phyloP scores from a whole-genome alignment of 2,113 vertebrate species.

The Halcyon malimbica region DNA sequence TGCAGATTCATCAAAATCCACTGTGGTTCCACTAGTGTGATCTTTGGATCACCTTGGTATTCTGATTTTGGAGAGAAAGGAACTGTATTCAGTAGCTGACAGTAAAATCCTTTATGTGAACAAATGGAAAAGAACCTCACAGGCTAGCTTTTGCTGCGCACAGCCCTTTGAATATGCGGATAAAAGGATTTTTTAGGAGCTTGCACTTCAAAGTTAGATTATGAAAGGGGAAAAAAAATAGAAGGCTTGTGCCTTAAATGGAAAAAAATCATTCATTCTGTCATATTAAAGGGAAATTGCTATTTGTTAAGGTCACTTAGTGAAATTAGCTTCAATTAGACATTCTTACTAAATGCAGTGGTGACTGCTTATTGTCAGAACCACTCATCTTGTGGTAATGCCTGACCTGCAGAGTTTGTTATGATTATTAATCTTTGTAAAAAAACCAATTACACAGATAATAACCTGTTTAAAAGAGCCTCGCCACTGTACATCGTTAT shows the following conservation, averaged over 20 bases:
- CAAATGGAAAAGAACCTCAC: not conserved
- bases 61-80: not conserved
- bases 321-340: slow-evolving; percentile 47
- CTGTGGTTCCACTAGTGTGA: not conserved
- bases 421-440: slow-evolving; percentile 13
- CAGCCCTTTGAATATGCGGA: not conserved
- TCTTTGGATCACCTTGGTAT: not conserved
- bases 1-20: not conserved
- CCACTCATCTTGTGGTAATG: not conserved
- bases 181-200: not conserved
- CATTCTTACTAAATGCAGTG: not conserved
- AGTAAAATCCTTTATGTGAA: not conserved
- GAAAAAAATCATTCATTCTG: not conserved
- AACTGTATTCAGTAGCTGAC: not conserved
- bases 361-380: not conserved
- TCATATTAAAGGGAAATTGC: slow-evolving; percentile 4
- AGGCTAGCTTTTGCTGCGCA: not conserved
- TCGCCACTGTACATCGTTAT: not conserved
- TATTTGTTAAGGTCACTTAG: slow-evolving; percentile 23
- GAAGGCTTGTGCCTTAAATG: not conserved
- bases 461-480: slow-evolving; percentile 2
- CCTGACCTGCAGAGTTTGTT: not conserved
- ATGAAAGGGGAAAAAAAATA: not conserved
- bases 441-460: not conserved
- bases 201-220: not conserved